phyloP scores from a whole-genome alignment of 2,797 vertebrate species.

The Ctenopoma multispine region DNA sequence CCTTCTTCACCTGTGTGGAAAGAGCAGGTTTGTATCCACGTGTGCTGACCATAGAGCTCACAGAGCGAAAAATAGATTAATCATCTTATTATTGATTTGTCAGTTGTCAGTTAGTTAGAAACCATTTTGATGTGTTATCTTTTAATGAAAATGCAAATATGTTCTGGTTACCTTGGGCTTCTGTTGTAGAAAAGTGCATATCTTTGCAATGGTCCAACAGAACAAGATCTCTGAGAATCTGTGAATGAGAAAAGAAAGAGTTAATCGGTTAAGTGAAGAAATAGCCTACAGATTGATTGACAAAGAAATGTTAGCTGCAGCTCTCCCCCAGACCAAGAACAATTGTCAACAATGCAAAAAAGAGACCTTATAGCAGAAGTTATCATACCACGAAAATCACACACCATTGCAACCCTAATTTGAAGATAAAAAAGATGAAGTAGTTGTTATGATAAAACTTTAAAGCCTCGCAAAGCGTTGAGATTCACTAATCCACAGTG shows the following conservation, averaged over 20 bases:
- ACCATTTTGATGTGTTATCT: neutral
- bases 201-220: no score
- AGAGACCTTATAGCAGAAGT: no score
- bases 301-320: neutral
- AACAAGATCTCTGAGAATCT: neutral
- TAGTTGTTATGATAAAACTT: neutral
- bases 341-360: neutral
- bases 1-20: constrained; percentile 85
- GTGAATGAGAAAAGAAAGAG: no score
- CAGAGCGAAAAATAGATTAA: neutral
- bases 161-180: neutral
- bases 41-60: neutral
- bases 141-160: neutral
- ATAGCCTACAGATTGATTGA: neutral
- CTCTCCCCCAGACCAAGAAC: neutral
- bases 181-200: neutral
- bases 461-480: no score
- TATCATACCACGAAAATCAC: no score
- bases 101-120: neutral
- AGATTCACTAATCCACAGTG: neutral
- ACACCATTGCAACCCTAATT: no score
- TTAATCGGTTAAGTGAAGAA: no score
- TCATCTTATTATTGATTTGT: neutral
- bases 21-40: constrained; percentile 77
- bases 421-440: neutral